Evolutionary conservation across 2,797 vertebrate genomes (phyloP).

Genomic region (Pygocentrus nattereri): DNA sequence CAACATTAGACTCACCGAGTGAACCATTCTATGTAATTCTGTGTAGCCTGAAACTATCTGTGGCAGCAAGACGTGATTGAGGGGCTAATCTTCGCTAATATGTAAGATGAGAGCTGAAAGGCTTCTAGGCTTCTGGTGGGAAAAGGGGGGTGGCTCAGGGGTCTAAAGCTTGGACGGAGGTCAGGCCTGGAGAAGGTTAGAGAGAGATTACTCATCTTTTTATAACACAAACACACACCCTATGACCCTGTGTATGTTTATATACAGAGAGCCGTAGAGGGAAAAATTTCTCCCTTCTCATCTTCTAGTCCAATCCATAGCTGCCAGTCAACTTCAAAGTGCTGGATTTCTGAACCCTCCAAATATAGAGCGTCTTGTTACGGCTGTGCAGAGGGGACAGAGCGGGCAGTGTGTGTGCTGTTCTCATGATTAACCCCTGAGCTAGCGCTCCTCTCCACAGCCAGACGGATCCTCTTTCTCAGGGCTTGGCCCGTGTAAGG

Average conservation of each 20-base stretch:
- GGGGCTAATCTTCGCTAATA: conserved; percentile 46
- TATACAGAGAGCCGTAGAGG: conserved; percentile 63
- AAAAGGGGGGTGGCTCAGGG: neutral
- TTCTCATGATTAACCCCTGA: conserved; percentile 85
- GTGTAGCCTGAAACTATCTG: conserved; percentile 27
- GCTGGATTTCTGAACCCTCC: conserved; percentile 77
- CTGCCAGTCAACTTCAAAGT: conserved; percentile 81
- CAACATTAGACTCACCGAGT: neutral
- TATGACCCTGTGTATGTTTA: conserved; percentile 75
- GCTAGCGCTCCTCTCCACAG: conserved; percentile 81
- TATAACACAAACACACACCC: conserved; percentile 57
- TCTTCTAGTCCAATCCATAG: conserved; percentile 74
- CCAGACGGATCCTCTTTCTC: conserved; percentile 86
- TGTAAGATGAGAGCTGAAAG: conserved; percentile 35
- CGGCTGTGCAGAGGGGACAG: conserved; percentile 79
- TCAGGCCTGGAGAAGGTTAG: conserved; percentile 66
- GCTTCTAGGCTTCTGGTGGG: conserved; percentile 10
- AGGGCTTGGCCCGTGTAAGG: conserved; percentile 83
- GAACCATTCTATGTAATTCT: neutral
- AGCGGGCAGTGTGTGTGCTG: conserved; percentile 78
- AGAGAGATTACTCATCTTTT: conserved; percentile 74
- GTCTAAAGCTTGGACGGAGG: conserved; percentile 45
- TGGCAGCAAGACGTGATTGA: conserved; percentile 20
- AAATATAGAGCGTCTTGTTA: conserved; percentile 79
- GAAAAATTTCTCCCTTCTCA: conserved; percentile 59